A percentile compares a stretch with the other conserved stretches of the same genome.
Conservation (phyloP, 2,888 invertebrate species). For the Euphydryas editha region DNA sequence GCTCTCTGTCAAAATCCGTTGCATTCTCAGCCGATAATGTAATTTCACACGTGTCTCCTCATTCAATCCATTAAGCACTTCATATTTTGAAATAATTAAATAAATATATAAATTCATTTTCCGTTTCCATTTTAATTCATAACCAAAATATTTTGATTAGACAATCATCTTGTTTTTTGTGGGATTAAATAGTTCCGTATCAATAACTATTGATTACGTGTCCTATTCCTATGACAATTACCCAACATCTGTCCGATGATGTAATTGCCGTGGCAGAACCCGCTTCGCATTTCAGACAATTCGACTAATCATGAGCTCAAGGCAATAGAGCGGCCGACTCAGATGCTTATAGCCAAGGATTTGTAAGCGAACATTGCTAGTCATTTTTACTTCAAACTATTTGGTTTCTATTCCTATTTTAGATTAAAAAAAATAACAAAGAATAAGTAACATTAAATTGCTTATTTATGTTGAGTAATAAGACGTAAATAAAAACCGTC, state of each 20-base stretch:
- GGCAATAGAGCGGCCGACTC: slow-evolving; percentile 64
- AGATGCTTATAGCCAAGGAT: slow-evolving; percentile 48
- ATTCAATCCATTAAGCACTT: background rate
- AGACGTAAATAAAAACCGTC: too few relatives aligned
- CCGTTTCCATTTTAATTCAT: background rate
- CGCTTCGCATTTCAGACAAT: slow-evolving; percentile 49
- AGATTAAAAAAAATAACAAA: background rate
- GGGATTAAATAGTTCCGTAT: slow-evolving; percentile 5
- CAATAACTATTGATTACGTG: slow-evolving; percentile 10
- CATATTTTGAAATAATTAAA: background rate
- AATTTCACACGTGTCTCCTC: slow-evolving; percentile 26
- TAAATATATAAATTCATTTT: background rate
- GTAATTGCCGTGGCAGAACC: slow-evolving; percentile 42
- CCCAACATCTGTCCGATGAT: slow-evolving; percentile 42
- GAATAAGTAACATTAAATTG: too few relatives aligned
- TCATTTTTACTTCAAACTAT: slow-evolving; percentile 21
- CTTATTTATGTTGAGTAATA: too few relatives aligned
- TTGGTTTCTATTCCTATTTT: slow-evolving; percentile 14
- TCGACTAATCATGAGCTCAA: slow-evolving; percentile 66
- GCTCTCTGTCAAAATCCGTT: slow-evolving; percentile 48
- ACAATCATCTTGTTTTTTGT: background rate
- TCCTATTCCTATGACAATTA: slow-evolving; percentile 30
- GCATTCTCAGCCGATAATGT: slow-evolving; percentile 50
- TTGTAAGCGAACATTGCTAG: slow-evolving; percentile 27
- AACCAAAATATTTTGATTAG: background rate